Base-by-base conservation (phyloP, 2,888 invertebrate genomes). In the Aphodius sticticus region DNA sequence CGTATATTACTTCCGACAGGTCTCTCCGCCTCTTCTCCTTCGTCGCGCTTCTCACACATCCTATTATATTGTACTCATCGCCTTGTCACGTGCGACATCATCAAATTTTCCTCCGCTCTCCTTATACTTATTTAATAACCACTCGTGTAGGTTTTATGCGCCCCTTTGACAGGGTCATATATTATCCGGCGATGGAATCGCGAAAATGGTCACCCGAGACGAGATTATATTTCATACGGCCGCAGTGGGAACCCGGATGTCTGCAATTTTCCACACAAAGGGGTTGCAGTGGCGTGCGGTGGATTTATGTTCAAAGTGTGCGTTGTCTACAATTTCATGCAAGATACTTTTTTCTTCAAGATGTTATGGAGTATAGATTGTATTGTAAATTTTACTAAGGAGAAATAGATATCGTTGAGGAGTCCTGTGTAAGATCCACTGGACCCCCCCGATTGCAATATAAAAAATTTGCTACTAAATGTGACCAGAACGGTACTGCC, bases 1-100 rank as follows among this genome's bases (percentile, higher is more conserved):
- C 53, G 53, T 53, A 53, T 53, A 53, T 53, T 53, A 53, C 53
- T 53, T 53, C 53, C 53, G 53, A 53, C 53, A 53, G 53, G 53
- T 53, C 53, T 12, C 53, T 12, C 53, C 53, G 53, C 53, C 53
- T 53, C 53, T 53, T 12, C 53, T 5, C 53, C 7, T 53, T 53
- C 53, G 53, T 53, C 12, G 53, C 53, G 53, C 53, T 53, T 53
- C 53, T 53, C 53, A 53, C 53, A 53, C 53, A 53, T 53, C 2
- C 53, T 12, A 53, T 53, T 53, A 53, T 53, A 53, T 53, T 53
- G 53, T 53, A 53, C 53, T 53, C 53, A 53, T 53, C 53, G 53
- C 53, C 53, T 53, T 53, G 53, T 53, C 53, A 53, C 53, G 53
- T 2, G 53, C 53, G 53, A 53, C 53, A 53, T 53, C 53, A 53